Conservation (phyloP, 2,888 invertebrate species). For the Labia minor region DNA sequence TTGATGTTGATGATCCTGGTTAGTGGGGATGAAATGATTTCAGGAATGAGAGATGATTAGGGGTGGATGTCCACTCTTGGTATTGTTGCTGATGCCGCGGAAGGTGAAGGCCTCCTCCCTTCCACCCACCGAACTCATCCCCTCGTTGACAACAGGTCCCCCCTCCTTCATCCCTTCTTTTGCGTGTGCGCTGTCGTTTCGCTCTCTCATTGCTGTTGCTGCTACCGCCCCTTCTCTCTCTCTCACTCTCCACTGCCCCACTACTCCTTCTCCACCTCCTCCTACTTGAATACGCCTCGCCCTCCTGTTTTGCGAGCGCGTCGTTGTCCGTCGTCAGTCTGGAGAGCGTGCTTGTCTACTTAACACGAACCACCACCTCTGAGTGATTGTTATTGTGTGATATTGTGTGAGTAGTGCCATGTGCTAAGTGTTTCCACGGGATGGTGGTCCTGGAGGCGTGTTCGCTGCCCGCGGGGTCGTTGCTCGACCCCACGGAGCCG, state of each 20-base stretch:
- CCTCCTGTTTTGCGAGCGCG: conserved; percentile 27
- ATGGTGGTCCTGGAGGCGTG: conserved; percentile 60
- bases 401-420: not conserved
- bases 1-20: too few species aligned
- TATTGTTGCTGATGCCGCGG: too few species aligned
- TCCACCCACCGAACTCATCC: not conserved
- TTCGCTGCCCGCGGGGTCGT: conserved; percentile 39
- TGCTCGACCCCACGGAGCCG: conserved; percentile 34
- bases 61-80: too few species aligned
- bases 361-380: conserved; percentile 33
- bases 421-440: conserved; percentile 23
- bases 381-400: too few species aligned
- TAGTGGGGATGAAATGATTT: too few species aligned
- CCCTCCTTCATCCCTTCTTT: not conserved
- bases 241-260: conserved; percentile 18
- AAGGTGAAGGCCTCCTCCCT: not conserved
- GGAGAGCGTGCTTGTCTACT: conserved; percentile 29
- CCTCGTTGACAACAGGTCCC: not conserved
- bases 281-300: conserved; percentile 37
- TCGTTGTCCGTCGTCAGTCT: conserved; percentile 15
- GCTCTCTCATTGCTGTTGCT: too few species aligned
- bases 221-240: conserved; percentile 17
- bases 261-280: conserved; percentile 19
- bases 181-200: too few species aligned
- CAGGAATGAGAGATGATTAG: too few species aligned